Evolutionary conservation across 2,888 invertebrate genomes (phyloP).

Genomic region (Oligia fasciuncula): DNA sequence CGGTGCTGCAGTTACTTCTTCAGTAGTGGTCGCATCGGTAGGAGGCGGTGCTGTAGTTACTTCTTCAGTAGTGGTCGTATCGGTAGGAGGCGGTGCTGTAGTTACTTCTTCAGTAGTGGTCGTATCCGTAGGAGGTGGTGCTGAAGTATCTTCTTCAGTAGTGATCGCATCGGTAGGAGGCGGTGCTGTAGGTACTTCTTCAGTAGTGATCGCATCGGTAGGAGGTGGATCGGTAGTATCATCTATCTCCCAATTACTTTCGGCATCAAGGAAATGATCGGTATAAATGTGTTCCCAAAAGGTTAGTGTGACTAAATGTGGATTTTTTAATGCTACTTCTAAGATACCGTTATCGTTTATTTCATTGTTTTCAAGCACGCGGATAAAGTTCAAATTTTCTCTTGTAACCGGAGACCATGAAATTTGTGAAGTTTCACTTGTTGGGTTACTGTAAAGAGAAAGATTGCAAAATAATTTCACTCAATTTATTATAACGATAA

Average conservation of each 20-base stretch:
- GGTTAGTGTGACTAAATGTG: slow-evolving; percentile 71
- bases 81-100: background rate
- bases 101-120: background rate
- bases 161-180: background rate
- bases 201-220: background rate
- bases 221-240: background rate
- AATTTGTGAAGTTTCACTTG: slow-evolving; percentile 73
- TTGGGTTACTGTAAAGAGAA: slow-evolving; percentile 77
- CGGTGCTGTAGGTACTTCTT: background rate
- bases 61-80: background rate
- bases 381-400: slow-evolving; percentile 68
- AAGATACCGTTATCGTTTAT: slow-evolving; percentile 65
- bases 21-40: background rate
- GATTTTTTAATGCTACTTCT: slow-evolving; percentile 74
- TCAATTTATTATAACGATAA: background rate
- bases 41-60: background rate
- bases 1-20: background rate
- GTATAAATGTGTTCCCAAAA: slow-evolving; percentile 83
- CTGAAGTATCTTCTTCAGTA: background rate
- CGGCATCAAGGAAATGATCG: slow-evolving; percentile 79
- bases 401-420: slow-evolving; percentile 78
- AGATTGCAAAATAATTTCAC: background rate
- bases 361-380: slow-evolving; percentile 75
- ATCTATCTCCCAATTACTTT: slow-evolving; percentile 74
- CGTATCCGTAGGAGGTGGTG: background rate